phyloP scores from a whole-genome alignment of 2,113 vertebrate species.

The Nannobrachium achirus region DNA sequence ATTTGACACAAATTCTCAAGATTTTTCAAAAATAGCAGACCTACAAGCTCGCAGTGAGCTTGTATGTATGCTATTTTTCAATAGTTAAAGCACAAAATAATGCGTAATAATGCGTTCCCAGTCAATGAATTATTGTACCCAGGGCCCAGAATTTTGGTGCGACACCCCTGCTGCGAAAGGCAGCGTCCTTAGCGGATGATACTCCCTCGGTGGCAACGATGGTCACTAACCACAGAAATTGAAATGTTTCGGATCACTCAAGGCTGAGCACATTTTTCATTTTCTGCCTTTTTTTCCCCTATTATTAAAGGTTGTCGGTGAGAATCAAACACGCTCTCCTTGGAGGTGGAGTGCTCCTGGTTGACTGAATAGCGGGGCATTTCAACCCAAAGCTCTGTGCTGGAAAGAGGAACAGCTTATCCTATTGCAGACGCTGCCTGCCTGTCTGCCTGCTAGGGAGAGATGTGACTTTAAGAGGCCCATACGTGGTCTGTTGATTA shows the following conservation, averaged over 20 bases:
- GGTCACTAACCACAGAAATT: conserved; percentile 66
- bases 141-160: too few relatives aligned
- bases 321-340: conserved; percentile 65
- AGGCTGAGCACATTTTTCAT: conserved; percentile 71
- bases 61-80: too few relatives aligned
- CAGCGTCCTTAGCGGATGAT: conserved; percentile 61
- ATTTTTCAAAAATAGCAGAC: too few relatives aligned
- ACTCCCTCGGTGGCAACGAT: conserved; percentile 59
- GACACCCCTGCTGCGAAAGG: too few relatives aligned
- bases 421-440: conserved; percentile 57
- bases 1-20: too few relatives aligned
- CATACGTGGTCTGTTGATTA: conserved; percentile 80
- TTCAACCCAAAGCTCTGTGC: conserved; percentile 47
- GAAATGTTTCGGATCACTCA: conserved; percentile 77
- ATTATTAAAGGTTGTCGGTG: conserved; percentile 76
- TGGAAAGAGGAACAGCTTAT: conserved; percentile 60
- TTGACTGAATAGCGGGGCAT: conserved; percentile 55
- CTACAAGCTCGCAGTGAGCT: too few relatives aligned
- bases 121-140: too few relatives aligned
- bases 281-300: conserved; percentile 40
- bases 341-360: conserved; percentile 65
- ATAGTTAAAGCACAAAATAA: too few relatives aligned
- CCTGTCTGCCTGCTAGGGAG: conserved; percentile 59
- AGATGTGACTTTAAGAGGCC: conserved; percentile 79
- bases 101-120: too few relatives aligned